Evolutionary conservation across 2,113 vertebrate genomes (phyloP), one percentile per base, ranked within the genome.

Genomic region (Holacanthus passer): DNA sequence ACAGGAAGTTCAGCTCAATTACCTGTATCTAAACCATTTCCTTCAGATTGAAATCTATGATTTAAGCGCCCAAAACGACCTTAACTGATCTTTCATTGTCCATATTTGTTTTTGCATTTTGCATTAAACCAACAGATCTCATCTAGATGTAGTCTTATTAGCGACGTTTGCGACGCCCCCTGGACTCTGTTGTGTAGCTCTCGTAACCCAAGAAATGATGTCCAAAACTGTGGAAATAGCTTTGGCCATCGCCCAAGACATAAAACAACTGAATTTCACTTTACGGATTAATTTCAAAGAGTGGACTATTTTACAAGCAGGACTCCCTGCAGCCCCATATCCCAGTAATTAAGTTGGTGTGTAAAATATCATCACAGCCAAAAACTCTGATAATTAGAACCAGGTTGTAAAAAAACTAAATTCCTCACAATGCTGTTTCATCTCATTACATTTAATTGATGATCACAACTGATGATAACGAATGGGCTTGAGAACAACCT

Each of bases 211-310:
- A 37, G 27, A 55, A 35, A 48, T 67, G 24, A 53, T 72, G 59
- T 77, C 47, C 56, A 65, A 52, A 74, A 59, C 29, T 60, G 24
- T 47, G 22, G 63, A 59, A 85, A 82, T 59, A 64, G 53, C 63
- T 83, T 85, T 78, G 82, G 77, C 77, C n/a, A 24, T 50, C 53
- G 75, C 27, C 64, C 76, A 81, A 65, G n/a, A 70, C 50, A 69
- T 72, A 48, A 69, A 71, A 75, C 11, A 73, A 60, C 13, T 11
- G 35, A 81, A 79, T 79, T 85, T 73, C 19, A 70, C 87, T 84
- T 82, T 12, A 17, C 85, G 83, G 87, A 89, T 84, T 87, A 47
- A 87, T 88, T 84, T 82, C 2, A 63, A 80, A 80, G 72, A 72
- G 72, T 75, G 62, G 52, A 67, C 60, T 64, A 43, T 87, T 89